These are phyloP conservation scores for Coecobrya sp. DNA, from an alignment of 2,888 invertebrate genomes.

Conservation along the genomic window DNA sequence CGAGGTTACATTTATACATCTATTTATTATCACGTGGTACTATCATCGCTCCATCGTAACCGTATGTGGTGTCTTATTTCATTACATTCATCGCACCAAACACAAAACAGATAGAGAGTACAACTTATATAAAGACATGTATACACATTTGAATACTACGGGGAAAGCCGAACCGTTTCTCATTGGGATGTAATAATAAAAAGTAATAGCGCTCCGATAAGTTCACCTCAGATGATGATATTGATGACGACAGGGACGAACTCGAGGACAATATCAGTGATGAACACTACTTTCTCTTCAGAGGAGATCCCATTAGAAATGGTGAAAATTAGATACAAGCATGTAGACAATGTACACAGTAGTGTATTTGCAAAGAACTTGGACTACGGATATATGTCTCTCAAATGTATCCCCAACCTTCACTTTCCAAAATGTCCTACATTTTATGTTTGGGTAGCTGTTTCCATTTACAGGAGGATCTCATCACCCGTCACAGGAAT, in stretches of 20 bases:
- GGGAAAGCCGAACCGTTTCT: no score
- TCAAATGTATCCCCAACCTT: background rate
- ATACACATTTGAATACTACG: background rate
- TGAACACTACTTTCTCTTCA: background rate
- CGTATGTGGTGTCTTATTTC: background rate
- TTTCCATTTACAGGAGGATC: background rate
- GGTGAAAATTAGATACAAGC: background rate
- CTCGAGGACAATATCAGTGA: background rate
- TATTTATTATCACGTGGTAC: background rate
- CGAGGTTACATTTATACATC: background rate
- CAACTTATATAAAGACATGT: background rate
- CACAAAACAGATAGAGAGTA: background rate
- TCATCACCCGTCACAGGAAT: no score
- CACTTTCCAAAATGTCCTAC: background rate
- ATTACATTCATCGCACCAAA: background rate
- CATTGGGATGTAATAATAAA: background rate
- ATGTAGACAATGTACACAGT: background rate
- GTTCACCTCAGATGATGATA: constrained; percentile 9
- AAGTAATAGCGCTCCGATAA: background rate
- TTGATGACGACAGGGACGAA: background rate
- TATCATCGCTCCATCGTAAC: background rate
- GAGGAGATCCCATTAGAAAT: background rate
- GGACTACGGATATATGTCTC: background rate
- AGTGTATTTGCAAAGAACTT: background rate
- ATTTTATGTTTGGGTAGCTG: background rate